Base-by-base conservation (phyloP, 2,888 invertebrate genomes). In the Gastrophysa polygoni region DNA sequence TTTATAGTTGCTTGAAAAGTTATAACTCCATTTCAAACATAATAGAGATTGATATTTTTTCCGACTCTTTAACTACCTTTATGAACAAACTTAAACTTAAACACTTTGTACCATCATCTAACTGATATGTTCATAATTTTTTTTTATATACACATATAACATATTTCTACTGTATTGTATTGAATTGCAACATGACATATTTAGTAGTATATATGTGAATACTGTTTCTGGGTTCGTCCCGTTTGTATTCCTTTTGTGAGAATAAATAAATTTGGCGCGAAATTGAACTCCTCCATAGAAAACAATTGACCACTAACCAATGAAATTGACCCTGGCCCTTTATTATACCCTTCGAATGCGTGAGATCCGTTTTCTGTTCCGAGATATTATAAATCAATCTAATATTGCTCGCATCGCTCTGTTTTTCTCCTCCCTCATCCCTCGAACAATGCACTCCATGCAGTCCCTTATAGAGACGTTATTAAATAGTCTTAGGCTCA, bases 361-460 rank as follows among this genome's bases (percentile, higher is more conserved):
- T n/a, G n/a, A n/a, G n/a, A n/a, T n/a, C n/a, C n/a, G n/a, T n/a
- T n/a, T 18, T 10, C 20, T 18, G 11, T 21, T 56, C 24, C 18
- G 29, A 50, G 49, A 55, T 56, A 64, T 64, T 74, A 51, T 72
- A 59, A 67, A 68, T 66, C 67, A 66, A 66, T 67, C 66, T 66
- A 65, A 65, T 68, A 65, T n/a, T n/a, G 57, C 59, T 65, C 50
- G 49, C 54, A 65, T 65, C 62, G 59, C 65, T 20, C 48, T 55
- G 66, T 68, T 63, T 68, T 69, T 66, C 66, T 68, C 67, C 57
- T 68, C 62, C 62, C 63, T 64, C 56, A 57, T 60, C 51, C 47
- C 48, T 58, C 64, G 69, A 61, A 66, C 64, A 66, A 70, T 71
- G 59, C 68, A 68, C 66, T 68, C 69, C 58, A n/a, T n/a, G n/a